Evolutionary conservation across 2,797 vertebrate species (phyloP).

Genomic region (Coregonus ussuriensis): DNA sequence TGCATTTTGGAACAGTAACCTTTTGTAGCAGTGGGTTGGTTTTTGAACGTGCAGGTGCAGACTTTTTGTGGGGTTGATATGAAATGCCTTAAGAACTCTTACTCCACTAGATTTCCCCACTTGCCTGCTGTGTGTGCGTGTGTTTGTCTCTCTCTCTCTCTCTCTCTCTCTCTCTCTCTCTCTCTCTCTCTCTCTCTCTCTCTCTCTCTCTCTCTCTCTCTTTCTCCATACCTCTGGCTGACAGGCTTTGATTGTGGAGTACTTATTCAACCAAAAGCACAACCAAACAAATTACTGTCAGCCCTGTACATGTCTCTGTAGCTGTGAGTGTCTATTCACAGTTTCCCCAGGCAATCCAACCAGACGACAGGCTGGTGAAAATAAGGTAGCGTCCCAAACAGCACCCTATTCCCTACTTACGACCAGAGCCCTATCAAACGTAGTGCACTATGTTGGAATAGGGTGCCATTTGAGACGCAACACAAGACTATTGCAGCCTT

Average conservation of each 20-base stretch:
- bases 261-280: conserved; percentile 74
- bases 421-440: too few relatives aligned
- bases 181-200: neutral
- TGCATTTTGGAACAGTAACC: neutral
- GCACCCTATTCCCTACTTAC: too few relatives aligned
- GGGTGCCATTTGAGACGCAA: too few relatives aligned
- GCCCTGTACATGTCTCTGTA: conserved; percentile 50
- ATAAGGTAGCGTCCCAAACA: too few relatives aligned
- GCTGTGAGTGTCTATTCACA: conserved; percentile 53
- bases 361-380: neutral
- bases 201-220: conserved; percentile 5
- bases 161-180: neutral
- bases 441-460: too few relatives aligned
- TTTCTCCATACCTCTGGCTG: conserved; percentile 42
- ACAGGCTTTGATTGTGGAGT: conserved; percentile 70
- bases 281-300: conserved; percentile 54
- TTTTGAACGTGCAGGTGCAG: conserved; percentile 51
- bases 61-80: conserved; percentile 38
- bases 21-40: neutral
- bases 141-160: neutral
- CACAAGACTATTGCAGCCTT: too few relatives aligned
- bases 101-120: conserved; percentile 32
- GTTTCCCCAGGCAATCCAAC: neutral
- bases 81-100: conserved; percentile 50
- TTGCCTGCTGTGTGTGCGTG: conserved; percentile 14